Base-by-base conservation (phyloP, 2,888 invertebrate species). In the Cyclophora punctaria region DNA sequence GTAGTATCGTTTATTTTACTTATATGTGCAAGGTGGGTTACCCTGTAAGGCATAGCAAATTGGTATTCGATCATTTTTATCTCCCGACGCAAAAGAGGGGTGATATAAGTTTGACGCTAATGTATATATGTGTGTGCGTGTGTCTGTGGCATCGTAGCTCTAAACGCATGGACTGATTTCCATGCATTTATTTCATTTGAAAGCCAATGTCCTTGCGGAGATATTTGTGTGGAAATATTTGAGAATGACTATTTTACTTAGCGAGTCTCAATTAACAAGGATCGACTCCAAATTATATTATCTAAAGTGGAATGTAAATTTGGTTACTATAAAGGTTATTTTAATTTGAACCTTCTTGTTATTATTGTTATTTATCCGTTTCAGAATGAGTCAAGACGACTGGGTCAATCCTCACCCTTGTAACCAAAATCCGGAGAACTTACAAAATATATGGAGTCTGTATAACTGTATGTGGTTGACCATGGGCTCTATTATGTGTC, bases 371-470 rank as follows among this genome's bases (percentile, higher is more conserved):
- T 49, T 47, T 44, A 20, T 20, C 20, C 20, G 5, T 35, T 37
- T 3, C 73, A 94, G 96, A 74, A 92, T 95, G 89, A 94, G 96
- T 55, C 96, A 98, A 7, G 94, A 93, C 49, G 98, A 98, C 76
- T 97, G 96, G 96, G 94, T 96, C 57, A 97, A 96, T 84, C 95
- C 97, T 7, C 96, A 98, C 80, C 97, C 96, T 0, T 96, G 96
- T 78, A 94, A 95, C 69, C 90, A 91, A 51, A 93, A 94, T 71
- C 93, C 95, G 45, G 94, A 95, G 63, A 95, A 95, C 66, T 89
- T 97, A 48, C 95, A 97, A 80, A 98, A 98, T 75, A 93, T 94
- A 64, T 97, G 97, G 92, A 93, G 90, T 63, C 83, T 95, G 59
- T 91, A 92, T 81, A 98, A 98, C 77, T 95, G 96, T 54, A 93